Percentiles rank a stretch among this genome's conserved stretches.
Evolutionary conservation across 2,797 vertebrate genomes (phyloP).

Genomic region (Periophthalmus magnuspinnatus): DNA sequence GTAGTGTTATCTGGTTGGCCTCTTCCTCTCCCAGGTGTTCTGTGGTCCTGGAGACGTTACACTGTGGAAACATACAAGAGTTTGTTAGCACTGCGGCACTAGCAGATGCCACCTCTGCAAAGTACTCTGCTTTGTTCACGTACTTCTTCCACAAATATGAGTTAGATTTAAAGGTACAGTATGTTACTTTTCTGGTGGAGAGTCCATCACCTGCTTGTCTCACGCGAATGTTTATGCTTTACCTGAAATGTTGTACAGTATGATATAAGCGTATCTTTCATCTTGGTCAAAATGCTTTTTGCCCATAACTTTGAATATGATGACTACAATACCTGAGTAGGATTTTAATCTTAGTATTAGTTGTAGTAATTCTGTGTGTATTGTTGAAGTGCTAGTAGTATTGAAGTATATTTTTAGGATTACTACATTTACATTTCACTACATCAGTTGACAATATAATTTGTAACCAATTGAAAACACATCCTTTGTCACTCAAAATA

Average conservation of each 20-base stretch:
- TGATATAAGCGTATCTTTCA: too few relatives aligned
- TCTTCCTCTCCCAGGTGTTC: constrained; percentile 59
- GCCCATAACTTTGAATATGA: not conserved
- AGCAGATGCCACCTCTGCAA: constrained; percentile 40
- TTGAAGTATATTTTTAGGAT: not conserved
- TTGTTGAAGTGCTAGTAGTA: not conserved
- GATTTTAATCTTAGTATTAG: too few relatives aligned
- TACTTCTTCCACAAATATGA: not conserved
- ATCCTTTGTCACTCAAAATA: too few relatives aligned
- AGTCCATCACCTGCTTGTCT: too few relatives aligned
- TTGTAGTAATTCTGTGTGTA: not conserved
- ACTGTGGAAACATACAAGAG: constrained; percentile 52
- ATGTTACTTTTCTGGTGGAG: too few relatives aligned
- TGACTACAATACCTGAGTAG: not conserved
- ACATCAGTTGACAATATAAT: not conserved
- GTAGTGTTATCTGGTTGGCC: constrained; percentile 15
- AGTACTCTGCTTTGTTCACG: constrained; percentile 23
- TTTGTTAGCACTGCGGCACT: constrained; percentile 41
- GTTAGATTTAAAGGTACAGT: not conserved
- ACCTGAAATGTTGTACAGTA: too few relatives aligned
- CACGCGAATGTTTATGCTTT: too few relatives aligned
- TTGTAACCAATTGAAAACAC: not conserved
- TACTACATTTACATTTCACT: not conserved
- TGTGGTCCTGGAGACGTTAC: constrained; percentile 64
- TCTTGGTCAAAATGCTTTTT: too few relatives aligned